These are phyloP conservation scores for Stichodactyla helianthus DNA, from an alignment of 64 coral and sea anemone genomes.

Conservation along the genomic window DNA sequence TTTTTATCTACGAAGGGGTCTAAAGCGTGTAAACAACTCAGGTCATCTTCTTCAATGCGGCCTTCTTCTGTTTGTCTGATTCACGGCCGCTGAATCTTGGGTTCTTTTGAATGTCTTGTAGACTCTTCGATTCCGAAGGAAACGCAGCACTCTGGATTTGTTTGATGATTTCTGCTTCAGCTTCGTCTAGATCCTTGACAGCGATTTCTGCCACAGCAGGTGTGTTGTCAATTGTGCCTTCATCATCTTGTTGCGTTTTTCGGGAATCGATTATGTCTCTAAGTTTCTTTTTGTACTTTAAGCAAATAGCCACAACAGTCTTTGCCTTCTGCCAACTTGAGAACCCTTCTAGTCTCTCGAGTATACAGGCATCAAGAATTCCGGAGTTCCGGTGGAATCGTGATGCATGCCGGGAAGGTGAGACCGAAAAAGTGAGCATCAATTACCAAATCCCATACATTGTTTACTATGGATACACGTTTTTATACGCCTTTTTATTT, in stretches of 20 bases:
- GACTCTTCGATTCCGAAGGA: constrained; percentile 26
- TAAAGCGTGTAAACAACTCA: background rate
- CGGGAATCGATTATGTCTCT: background rate
- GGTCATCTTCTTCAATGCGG: constrained; percentile 18
- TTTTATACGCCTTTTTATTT: too few relatives aligned
- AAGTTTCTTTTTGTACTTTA: constrained; percentile 26
- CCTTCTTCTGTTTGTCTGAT: constrained; percentile 43
- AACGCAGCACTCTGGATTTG: constrained; percentile 28
- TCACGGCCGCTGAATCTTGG: background rate
- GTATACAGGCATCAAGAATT: background rate
- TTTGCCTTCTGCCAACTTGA: constrained; percentile 35
- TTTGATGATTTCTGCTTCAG: constrained; percentile 39
- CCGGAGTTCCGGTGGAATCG: too few relatives aligned
- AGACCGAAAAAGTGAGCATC: too few relatives aligned
- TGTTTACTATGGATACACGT: too few relatives aligned
- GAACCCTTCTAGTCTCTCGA: constrained; percentile 39
- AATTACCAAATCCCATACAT: too few relatives aligned
- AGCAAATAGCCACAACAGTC: constrained; percentile 17
- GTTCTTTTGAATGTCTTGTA: constrained; percentile 18
- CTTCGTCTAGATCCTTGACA: constrained; percentile 23
- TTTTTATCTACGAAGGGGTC: constrained; percentile 36
- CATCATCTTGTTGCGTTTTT: background rate
- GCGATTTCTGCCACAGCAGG: background rate
- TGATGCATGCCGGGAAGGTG: too few relatives aligned
- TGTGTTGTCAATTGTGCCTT: background rate